Evolutionary conservation across 2,113 vertebrate species (phyloP), one percentile per base, ranked within the genome.

Genomic region (Trematomus loennbergii): DNA sequence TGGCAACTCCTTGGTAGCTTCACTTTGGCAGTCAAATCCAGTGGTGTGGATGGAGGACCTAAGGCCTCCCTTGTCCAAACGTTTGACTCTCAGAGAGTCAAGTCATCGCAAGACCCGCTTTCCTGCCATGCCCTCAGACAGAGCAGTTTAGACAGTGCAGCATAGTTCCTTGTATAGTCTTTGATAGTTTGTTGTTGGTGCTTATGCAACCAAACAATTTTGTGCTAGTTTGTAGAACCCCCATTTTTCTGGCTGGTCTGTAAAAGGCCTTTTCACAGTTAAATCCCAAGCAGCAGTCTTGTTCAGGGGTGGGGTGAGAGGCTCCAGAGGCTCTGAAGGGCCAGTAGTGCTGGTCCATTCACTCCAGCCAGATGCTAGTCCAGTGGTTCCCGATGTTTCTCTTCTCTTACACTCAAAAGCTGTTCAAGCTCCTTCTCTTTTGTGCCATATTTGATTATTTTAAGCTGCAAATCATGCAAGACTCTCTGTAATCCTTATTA

Each of bases 1-100:
- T 92, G 93, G 93, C 87, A 91, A 91, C 87, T 86, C 84, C 81
- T 36, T 89, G 86, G 86, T 87, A 87, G 90, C 93, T 88, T 92
- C 88, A 92, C 91, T 93, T 94, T 92, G 93, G 94, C 94, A 94
- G 90, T 93, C 92, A 83, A 72, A 88, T 88, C 88, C 88, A 83
- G 79, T 85, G 79, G 50, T 87, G 83, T 83, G 77, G 79, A 75
- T 74, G 78, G 83, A 90, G 88, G 78, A 82, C 83, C 88, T 79
- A 55, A 62, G 55, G 83, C 82, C 87, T 86, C 84, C 73, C 66
- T 67, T 78, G 84, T 88, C 89, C 90, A 85, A 81, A 81, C 70
- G 29, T 77, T 81, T 65, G 81, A 82, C 82, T 83, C 85, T 76
- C 60, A 78, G 49, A 83, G 76, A 82, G 85, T 70, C 72, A 15